Evolutionary conservation across 1,140 invertebrate genomes (phyloP).

Genomic region (Maconellicoccus hirsutus): DNA sequence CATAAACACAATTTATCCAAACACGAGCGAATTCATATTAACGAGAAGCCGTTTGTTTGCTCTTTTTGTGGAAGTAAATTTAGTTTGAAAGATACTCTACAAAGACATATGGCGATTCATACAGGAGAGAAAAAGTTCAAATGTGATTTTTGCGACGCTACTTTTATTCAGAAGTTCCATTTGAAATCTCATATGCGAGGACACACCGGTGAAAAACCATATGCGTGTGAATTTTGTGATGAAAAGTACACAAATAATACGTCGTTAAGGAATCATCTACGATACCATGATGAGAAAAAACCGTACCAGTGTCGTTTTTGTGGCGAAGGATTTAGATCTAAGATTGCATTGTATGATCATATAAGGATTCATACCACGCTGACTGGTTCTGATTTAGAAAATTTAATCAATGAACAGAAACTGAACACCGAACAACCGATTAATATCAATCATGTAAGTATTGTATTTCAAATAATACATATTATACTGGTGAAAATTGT

Average conservation of each 20-base stretch:
- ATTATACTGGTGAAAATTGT: too few species aligned
- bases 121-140: constrained; percentile 44
- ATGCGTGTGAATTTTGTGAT: constrained; percentile 46
- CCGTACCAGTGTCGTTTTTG: background rate
- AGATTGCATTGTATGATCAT: background rate
- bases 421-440: background rate
- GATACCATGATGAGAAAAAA: constrained; percentile 14
- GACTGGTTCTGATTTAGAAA: background rate
- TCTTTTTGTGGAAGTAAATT: constrained; percentile 42
- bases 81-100: constrained; percentile 33
- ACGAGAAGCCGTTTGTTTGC: constrained; percentile 83
- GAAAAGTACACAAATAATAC: constrained; percentile 24
- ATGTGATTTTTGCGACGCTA: constrained; percentile 34
- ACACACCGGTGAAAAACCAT: constrained; percentile 56
- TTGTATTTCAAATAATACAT: too few species aligned
- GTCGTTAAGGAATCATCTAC: constrained; percentile 12
- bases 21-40: constrained; percentile 95
- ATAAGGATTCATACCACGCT: background rate
- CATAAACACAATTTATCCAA: constrained; percentile 37
- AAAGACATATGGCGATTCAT: constrained; percentile 42
- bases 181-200: constrained; percentile 80
- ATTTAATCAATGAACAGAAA: background rate
- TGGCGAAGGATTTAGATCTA: background rate
- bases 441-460: background rate
- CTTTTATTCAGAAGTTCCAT: constrained; percentile 39